phyloP scores from a whole-genome alignment of 2,797 vertebrate genomes.

The Coregonus sp. region DNA sequence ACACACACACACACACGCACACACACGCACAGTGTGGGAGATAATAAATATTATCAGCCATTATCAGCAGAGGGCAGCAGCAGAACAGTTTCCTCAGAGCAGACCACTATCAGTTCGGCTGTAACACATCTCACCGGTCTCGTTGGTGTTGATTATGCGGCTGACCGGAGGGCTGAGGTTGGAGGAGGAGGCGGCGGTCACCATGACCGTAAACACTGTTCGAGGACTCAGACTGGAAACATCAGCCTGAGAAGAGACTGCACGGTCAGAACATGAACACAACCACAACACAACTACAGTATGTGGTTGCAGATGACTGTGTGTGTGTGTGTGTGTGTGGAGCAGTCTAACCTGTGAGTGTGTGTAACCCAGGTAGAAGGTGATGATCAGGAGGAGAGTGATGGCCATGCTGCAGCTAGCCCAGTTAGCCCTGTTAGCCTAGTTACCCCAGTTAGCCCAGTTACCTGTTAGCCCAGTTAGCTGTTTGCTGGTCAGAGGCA shows the following conservation, averaged over 20 bases:
- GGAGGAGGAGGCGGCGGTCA: conserved; percentile 84
- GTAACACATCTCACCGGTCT: conserved; percentile 79
- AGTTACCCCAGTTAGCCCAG: conserved; percentile 7
- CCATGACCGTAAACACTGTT: conserved; percentile 78
- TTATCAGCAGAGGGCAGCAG: conserved; percentile 41
- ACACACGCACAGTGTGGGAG: neutral
- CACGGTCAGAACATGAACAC: neutral
- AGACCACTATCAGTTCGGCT: neutral
- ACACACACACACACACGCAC: neutral
- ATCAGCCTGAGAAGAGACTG: conserved; percentile 76
- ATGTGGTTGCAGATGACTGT: neutral
- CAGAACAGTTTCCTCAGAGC: conserved; percentile 1
- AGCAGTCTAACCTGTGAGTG: conserved; percentile 82
- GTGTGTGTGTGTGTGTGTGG: neutral
- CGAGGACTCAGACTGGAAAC: conserved; percentile 78
- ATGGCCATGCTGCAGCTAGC: conserved; percentile 51
- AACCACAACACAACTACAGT: conserved; percentile 12
- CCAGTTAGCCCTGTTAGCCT: conserved; percentile 1
- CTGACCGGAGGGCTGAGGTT: conserved; percentile 85
- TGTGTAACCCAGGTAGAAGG: conserved; percentile 70
- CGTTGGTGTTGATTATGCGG: conserved; percentile 82
- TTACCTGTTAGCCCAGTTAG: conserved; percentile 3
- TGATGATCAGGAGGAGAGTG: conserved; percentile 67
- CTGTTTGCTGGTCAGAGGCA: conserved; percentile 35
- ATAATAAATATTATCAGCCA: neutral